These are phyloP conservation scores for Phalacrocorax pelagicus DNA, from an alignment of 2,113 vertebrate genomes.

Conservation along the genomic window DNA sequence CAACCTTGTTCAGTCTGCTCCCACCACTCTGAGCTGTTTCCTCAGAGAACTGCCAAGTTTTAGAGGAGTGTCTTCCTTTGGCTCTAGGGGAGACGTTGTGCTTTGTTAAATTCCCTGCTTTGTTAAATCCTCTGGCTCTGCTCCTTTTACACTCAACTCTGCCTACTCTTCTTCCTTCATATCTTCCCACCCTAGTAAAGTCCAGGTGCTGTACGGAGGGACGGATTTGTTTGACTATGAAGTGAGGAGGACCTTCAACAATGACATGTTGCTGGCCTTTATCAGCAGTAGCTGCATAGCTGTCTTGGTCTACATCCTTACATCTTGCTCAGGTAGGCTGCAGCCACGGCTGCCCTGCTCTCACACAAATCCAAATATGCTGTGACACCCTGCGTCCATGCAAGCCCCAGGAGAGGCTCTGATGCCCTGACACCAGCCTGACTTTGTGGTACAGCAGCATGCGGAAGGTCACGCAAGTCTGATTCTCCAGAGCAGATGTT, in stretches of 20 bases:
- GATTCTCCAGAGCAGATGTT: background rate
- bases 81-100: background rate
- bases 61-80: background rate
- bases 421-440: background rate
- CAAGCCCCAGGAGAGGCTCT: background rate
- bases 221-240: conserved; percentile 96
- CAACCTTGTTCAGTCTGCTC: background rate
- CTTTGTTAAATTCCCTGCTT: background rate
- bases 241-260: conserved; percentile 94
- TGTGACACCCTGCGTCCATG: background rate
- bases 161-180: background rate
- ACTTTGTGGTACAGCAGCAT: background rate
- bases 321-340: conserved; percentile 91
- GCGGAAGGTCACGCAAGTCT: background rate
- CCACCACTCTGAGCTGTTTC: background rate
- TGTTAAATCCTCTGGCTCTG: background rate
- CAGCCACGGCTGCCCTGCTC: background rate
- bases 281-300: conserved; percentile 94
- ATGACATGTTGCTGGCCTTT: conserved; percentile 94
- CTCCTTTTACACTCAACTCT: background rate
- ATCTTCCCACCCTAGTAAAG: conserved; percentile 78
- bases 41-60: background rate
- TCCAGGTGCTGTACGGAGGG: conserved; percentile 94
- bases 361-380: background rate
- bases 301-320: conserved; percentile 90